phyloP scores from a whole-genome alignment of 2,113 vertebrate species.

The Oenanthe oenanthe region DNA sequence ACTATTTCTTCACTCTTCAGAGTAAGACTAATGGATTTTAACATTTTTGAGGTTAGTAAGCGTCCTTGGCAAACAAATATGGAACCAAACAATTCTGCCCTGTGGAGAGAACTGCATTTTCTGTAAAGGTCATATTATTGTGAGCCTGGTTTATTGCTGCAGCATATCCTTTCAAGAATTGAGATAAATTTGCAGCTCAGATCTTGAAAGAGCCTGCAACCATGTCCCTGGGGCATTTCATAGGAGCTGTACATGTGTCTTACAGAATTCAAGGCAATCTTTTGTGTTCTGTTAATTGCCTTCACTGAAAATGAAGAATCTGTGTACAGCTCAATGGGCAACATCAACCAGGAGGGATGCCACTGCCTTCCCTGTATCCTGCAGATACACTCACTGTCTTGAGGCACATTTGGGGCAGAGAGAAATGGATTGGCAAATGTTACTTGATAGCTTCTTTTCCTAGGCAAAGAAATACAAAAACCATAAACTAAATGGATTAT shows the following conservation, averaged over 20 bases:
- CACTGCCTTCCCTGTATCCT: not conserved
- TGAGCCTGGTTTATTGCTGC: not conserved
- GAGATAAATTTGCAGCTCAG: not conserved
- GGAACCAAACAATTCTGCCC: not conserved
- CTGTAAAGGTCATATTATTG: slow-evolving; percentile 28
- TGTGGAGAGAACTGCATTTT: not conserved
- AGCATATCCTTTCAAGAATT: slow-evolving; percentile 25
- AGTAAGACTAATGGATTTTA: not conserved
- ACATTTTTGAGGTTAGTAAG: not conserved
- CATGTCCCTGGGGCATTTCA: not conserved
- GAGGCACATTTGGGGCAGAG: not conserved
- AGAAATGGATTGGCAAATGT: not conserved
- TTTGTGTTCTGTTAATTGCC: slow-evolving; percentile 49
- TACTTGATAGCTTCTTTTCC: not conserved
- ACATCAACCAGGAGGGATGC: not conserved
- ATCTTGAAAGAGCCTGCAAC: slow-evolving; percentile 16
- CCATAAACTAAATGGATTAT: not conserved
- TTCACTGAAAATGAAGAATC: slow-evolving; percentile 29
- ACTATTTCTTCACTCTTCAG: not conserved
- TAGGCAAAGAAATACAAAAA: not conserved
- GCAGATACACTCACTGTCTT: not conserved
- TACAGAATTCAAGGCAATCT: slow-evolving; percentile 26
- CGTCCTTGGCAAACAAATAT: not conserved
- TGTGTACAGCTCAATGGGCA: not conserved
- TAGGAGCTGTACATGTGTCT: not conserved